Evolutionary conservation across 2,888 invertebrate genomes (phyloP).

Genomic region (Lithophane ornitopus): DNA sequence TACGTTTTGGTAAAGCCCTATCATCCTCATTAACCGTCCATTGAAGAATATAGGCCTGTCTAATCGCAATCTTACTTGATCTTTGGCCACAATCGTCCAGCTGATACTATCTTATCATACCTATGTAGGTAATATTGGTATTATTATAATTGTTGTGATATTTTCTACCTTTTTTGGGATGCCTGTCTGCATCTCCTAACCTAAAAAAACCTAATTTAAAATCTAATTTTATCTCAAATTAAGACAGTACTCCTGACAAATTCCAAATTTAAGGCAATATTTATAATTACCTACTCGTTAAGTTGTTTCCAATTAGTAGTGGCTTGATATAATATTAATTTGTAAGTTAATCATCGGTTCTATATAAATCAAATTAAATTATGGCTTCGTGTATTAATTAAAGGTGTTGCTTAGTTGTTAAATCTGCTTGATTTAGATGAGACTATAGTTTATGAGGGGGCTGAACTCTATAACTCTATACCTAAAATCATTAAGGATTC

Average conservation of each 20-base stretch:
- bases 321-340: not conserved
- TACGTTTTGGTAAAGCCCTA: not conserved
- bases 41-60: not conserved
- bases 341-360: constrained; percentile 3
- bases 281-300: not conserved
- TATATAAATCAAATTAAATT: not conserved
- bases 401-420: not conserved
- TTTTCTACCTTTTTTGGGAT: not conserved
- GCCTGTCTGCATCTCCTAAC: not conserved
- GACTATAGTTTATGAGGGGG: too few relatives aligned
- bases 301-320: not conserved
- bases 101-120: not conserved
- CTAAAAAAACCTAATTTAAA: too few relatives aligned
- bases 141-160: too few relatives aligned
- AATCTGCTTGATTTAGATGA: constrained; percentile 2
- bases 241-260: too few relatives aligned
- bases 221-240: too few relatives aligned
- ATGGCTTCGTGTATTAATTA: not conserved
- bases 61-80: not conserved
- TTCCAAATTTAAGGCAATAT: too few relatives aligned
- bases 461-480: too few relatives aligned
- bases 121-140: too few relatives aligned
- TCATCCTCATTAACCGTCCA: not conserved
- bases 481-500: too few relatives aligned
- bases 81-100: not conserved